Conservation (phyloP, 2,797 vertebrate species). For the Anguilla obscura region DNA sequence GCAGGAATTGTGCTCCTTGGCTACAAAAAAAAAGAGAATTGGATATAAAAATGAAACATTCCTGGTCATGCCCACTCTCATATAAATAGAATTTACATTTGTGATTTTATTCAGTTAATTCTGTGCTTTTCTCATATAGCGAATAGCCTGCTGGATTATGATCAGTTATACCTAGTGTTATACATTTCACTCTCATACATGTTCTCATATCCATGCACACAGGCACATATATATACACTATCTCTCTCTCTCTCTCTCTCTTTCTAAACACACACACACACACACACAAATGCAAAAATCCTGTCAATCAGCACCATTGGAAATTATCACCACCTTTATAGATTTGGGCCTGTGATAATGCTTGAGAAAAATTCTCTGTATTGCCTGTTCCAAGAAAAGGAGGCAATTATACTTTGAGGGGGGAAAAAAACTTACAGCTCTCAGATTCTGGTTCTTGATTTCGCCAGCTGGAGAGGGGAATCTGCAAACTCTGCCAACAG, state of each 20-base stretch:
- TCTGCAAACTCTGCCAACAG: not conserved
- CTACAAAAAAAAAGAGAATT: slow-evolving; percentile 3
- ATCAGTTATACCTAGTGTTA: no score
- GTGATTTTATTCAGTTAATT: not conserved
- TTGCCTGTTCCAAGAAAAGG: slow-evolving; percentile 82
- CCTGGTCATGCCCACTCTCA: not conserved
- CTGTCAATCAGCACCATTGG: slow-evolving; percentile 17
- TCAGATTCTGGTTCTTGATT: slow-evolving; percentile 37
- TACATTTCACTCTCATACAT: no score
- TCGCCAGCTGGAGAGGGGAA: not conserved
- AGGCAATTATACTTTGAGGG: slow-evolving; percentile 68
- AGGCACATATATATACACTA: not conserved
- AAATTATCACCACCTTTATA: slow-evolving; percentile 15
- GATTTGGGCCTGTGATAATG: slow-evolving; percentile 63
- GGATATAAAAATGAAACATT: slow-evolving; percentile 6
- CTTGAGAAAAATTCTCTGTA: slow-evolving; percentile 73
- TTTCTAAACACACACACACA: not conserved
- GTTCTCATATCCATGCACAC: not conserved
- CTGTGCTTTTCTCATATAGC: not conserved
- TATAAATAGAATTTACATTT: not conserved
- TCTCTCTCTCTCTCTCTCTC: not conserved
- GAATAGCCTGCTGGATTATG: not conserved
- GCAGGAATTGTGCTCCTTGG: slow-evolving; percentile 18
- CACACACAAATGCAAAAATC: not conserved
- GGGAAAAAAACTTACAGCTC: slow-evolving; percentile 60